Conservation (phyloP, 1,140 invertebrate genomes). For the Arctopsyche grandis region DNA sequence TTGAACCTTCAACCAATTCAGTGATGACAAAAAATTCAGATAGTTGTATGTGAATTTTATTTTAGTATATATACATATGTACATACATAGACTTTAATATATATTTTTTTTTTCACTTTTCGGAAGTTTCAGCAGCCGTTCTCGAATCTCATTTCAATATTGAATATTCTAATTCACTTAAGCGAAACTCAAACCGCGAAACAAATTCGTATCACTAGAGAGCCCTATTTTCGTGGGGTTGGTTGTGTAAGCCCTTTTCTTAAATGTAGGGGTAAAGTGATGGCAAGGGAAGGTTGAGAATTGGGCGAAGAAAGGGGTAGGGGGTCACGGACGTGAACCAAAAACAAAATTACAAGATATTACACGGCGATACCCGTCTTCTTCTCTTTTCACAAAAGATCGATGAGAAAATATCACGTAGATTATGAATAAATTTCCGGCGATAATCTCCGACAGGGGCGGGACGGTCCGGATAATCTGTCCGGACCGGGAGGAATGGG, state of each 20-base stretch:
- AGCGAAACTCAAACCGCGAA: slow-evolving; percentile 6
- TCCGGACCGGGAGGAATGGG: no score
- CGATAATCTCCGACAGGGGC: background rate
- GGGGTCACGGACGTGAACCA: background rate
- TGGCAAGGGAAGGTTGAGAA: background rate
- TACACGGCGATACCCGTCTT: background rate
- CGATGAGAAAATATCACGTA: background rate
- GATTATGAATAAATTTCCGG: slow-evolving; percentile 16
- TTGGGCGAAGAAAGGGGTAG: background rate
- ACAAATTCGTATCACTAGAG: slow-evolving; percentile 1
- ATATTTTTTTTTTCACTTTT: no score
- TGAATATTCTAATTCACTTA: slow-evolving; percentile 26
- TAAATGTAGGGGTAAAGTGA: background rate
- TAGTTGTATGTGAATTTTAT: no score
- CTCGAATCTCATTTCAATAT: background rate
- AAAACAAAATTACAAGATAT: slow-evolving; percentile 22
- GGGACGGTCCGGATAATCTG: no score
- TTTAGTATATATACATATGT: no score
- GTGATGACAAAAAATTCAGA: no score
- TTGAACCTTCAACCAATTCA: no score
- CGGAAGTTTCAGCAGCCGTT: no score
- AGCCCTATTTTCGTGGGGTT: background rate
- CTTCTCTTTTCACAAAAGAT: slow-evolving; percentile 15
- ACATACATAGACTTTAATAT: no score
- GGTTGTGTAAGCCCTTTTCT: slow-evolving; percentile 11